Evolutionary conservation across 1,140 invertebrate species (phyloP), one percentile per base, ranked within the genome.

Genomic region (Delia radicum): DNA sequence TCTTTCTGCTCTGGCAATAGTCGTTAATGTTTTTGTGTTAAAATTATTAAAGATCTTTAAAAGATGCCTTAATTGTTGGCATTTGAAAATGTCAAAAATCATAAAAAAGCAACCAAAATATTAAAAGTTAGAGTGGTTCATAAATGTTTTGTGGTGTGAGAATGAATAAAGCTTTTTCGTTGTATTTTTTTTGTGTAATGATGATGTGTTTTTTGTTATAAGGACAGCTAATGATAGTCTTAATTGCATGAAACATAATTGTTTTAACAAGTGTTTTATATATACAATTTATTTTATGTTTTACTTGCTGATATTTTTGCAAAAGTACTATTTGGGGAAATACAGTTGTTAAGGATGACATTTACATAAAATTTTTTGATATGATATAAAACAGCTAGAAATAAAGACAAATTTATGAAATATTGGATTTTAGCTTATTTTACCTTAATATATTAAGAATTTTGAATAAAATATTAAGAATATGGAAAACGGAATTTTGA

Each of bases 71-170:
- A 69, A 69, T 69, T 69, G 65, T 69, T 69, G 65, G 65, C 65
- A 69, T 33, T 69, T 69, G 31, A 69, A 69, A 69, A 69, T 69
- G 65, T 69, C 65, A 69, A 69, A n/a, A 69, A 69, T 69, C 65
- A 69, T 69, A 69, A 69, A 69, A 69, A 24, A 63, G 62, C 29
- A 69, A 69, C 48, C 18, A 55, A 3, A 55, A 55, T 7, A 55
- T 21, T 8, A 55, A 55, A 55, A 55, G 24, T 63, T n/a, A n/a
- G n/a, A n/a, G n/a, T n/a, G n/a, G n/a, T n/a, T n/a, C n/a, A n/a
- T n/a, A n/a, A n/a, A n/a, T n/a, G n/a, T n/a, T n/a, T n/a, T n/a
- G n/a, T n/a, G n/a, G n/a, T n/a, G n/a, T n/a, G n/a, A n/a, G n/a
- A n/a, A n/a, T n/a, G n/a, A n/a, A n/a, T n/a, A 2, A 10, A 3